Percentiles rank a stretch among this genome's conserved stretches.
These are phyloP conservation scores for Phyllostomus hastatus DNA, from an alignment of 2,113 vertebrate genomes.

Conservation along the genomic window DNA sequence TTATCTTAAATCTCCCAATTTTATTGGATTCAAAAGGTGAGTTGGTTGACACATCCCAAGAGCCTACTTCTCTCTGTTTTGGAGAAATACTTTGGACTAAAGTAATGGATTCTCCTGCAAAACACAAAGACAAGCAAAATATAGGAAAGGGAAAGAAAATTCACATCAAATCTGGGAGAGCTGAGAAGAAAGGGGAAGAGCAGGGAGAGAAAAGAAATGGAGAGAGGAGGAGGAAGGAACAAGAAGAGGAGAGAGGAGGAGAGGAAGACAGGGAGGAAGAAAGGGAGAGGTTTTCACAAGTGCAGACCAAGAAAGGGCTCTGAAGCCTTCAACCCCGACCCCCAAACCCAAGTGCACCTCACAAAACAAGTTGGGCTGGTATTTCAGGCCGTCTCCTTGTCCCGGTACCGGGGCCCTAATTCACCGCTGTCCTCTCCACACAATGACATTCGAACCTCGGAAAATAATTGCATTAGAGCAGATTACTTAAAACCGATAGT, in stretches of 20 bases:
- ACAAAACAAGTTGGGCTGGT: slow-evolving; percentile 12
- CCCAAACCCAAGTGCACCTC: background rate
- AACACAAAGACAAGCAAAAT: background rate
- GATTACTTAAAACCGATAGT: slow-evolving; percentile 67
- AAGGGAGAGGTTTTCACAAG: background rate
- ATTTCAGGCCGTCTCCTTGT: slow-evolving; percentile 20
- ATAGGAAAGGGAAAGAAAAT: background rate
- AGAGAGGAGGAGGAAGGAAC: rapidly evolving
- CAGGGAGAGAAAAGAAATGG: background rate
- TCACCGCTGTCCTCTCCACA: slow-evolving; percentile 47
- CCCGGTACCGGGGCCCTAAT: background rate
- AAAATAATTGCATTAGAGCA: slow-evolving; percentile 72
- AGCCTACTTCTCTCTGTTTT: background rate
- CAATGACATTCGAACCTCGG: slow-evolving; percentile 49
- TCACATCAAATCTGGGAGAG: background rate
- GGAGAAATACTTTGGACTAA: background rate
- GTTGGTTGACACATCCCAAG: background rate
- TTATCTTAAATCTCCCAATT: background rate
- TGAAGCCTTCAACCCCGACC: background rate
- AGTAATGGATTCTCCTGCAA: background rate
- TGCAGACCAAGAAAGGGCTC: background rate
- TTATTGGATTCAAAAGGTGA: background rate
- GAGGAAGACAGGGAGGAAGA: no score
- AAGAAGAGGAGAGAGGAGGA: background rate
- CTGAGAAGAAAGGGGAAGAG: background rate